A percentile compares a stretch with the other conserved stretches of the same genome.
These are phyloP conservation scores for Moxostoma hubbsi DNA, from an alignment of 2,797 vertebrate genomes.

Conservation along the genomic window DNA sequence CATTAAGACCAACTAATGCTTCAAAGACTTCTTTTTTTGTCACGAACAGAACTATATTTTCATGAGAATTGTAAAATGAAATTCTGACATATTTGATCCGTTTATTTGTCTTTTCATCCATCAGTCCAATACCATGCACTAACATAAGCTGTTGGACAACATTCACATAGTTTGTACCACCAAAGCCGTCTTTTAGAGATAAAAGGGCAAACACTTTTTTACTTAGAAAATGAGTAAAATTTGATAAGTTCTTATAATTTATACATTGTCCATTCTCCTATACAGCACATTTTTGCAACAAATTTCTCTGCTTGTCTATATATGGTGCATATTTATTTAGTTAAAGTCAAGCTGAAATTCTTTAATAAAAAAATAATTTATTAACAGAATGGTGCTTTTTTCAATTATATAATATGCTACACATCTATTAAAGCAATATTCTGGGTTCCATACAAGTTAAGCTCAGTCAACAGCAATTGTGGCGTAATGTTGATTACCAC, in stretches of 20 bases:
- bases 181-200: too few species aligned
- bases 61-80: background rate
- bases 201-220: too few species aligned
- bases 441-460: too few species aligned
- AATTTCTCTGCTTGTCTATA: background rate
- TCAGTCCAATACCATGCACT: background rate
- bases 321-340: constrained; percentile 15
- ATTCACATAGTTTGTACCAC: too few species aligned
- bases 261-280: background rate
- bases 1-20: constrained; percentile 49
- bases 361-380: background rate
- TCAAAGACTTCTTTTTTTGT: background rate
- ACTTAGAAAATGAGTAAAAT: too few species aligned
- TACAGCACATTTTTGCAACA: too few species aligned
- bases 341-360: background rate
- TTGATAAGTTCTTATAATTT: background rate
- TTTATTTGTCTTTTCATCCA: background rate
- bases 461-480: too few species aligned
- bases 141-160: too few species aligned
- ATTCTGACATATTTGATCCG: background rate
- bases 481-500: too few species aligned
- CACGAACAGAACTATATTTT: background rate
- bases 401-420: too few species aligned
- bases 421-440: too few species aligned
- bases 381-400: background rate